A percentile compares a stretch with the other conserved stretches of the same genome.
Conservation (phyloP, 2,797 vertebrate genomes). For the Coranthus polyacanthus region DNA sequence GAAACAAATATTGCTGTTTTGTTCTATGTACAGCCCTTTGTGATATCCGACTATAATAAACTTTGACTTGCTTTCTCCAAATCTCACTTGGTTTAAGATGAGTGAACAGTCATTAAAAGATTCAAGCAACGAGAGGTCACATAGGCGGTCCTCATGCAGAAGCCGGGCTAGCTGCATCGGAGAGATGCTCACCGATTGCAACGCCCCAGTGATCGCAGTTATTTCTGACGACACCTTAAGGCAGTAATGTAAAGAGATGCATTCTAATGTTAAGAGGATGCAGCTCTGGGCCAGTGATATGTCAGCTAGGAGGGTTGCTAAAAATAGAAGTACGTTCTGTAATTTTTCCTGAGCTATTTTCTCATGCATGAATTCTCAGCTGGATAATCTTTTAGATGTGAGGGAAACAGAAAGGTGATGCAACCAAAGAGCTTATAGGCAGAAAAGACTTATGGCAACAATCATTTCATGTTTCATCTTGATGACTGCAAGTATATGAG, state of each 20-base stretch:
- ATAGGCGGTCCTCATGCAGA: background rate
- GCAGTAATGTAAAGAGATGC: constrained; percentile 34
- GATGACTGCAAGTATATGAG: too few species aligned
- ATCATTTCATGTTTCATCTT: too few species aligned
- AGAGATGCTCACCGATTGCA: constrained; percentile 23
- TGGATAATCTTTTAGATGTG: constrained; percentile 6
- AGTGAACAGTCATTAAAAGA: background rate
- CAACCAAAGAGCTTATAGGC: background rate
- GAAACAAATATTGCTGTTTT: too few species aligned
- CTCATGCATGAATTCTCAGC: constrained; percentile 14
- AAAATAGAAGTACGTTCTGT: constrained; percentile 34
- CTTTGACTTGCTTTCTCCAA: too few species aligned
- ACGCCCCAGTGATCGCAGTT: constrained; percentile 30
- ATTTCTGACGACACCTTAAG: constrained; percentile 42
- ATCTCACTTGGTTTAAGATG: too few species aligned
- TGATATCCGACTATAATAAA: too few species aligned
- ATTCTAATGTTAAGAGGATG: constrained; percentile 22
- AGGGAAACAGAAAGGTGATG: background rate
- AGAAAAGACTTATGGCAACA: background rate
- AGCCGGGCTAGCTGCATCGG: constrained; percentile 6
- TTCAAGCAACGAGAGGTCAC: constrained; percentile 5
- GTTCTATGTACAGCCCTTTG: too few species aligned
- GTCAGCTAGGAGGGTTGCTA: constrained; percentile 27
- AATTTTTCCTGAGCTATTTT: constrained; percentile 5
- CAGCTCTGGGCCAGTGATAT: constrained; percentile 21